Base-by-base conservation (phyloP, 2,797 vertebrate species). In the Gobionotothen gibberifrons region DNA sequence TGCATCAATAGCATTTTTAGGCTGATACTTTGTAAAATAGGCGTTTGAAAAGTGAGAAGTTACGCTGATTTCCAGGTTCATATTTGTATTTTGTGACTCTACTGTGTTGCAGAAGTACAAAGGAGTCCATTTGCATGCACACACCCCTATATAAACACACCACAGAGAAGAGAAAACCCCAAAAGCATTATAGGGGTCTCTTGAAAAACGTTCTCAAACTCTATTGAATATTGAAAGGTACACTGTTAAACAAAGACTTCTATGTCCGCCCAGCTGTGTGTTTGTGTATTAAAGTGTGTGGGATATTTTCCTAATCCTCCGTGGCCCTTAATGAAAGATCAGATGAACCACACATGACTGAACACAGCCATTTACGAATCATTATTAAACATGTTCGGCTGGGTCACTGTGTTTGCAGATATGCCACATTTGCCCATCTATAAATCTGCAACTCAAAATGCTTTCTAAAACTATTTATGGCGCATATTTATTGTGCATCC, bases 1-100 rank as follows among this genome's bases (percentile, higher is more conserved):
- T 67, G 60, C 78, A 75, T 61, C n/a, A 10, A 51, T 40, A 46
- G 59, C n/a, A 64, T 71, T 84, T 9, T 82, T 53, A 76, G 64
- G 39, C 69, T 64, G 54, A 81, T 74, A 2, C 40, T 57, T 51
- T 57, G n/a, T 21, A 17, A 56, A 74, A 6, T 14, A 6, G 6
- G 10, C 15, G 2, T 12, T 59, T 70, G 22, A 17, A 29, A 56
- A 67, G 44, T n/a, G 16, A 8, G 32, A 36, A 36, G 7, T 36
- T 36, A 36, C 9, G 32, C 32, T 36, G 2, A 36, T 36, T 36
- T 9, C 32, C 32, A 36, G 32, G 8, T 36, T 36, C 32, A 9
- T 36, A 7, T 9, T 8, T 1, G 7, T 36, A 9, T 36, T 36
- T 6, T 36, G 32, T 36, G 32, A 6, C 32, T 36, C 8, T 36